Conservation (phyloP, 2,797 vertebrate genomes). For the Sparus aurata region DNA sequence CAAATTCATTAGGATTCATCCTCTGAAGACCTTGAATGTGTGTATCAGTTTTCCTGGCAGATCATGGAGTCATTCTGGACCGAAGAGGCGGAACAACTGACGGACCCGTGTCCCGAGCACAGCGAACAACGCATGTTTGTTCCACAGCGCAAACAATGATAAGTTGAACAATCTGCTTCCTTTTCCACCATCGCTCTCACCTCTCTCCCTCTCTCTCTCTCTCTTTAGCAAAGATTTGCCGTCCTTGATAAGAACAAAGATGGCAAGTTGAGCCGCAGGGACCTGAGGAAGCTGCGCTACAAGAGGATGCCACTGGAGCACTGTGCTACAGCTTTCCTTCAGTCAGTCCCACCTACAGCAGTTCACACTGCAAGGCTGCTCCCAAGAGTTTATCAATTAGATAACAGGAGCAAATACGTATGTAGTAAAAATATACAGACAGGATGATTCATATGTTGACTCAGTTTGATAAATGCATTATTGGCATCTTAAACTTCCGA, state of each 20-base stretch:
- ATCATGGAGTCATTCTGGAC: neutral
- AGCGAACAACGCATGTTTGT: neutral
- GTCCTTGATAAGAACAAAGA: conserved; percentile 79
- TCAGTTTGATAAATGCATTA: neutral
- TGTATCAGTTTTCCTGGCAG: neutral
- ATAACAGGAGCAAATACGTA: neutral
- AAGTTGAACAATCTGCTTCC: neutral
- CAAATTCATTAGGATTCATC: neutral
- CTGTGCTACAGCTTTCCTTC: conserved; percentile 71
- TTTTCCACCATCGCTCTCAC: neutral
- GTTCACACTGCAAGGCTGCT: neutral
- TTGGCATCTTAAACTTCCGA: neutral
- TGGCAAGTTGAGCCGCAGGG: conserved; percentile 75
- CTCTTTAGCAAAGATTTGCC: conserved; percentile 66
- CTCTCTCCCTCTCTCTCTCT: conserved; percentile 1
- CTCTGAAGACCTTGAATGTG: neutral
- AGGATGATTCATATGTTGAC: neutral
- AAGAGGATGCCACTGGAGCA: conserved; percentile 80
- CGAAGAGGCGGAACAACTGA: no score
- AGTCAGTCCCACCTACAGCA: conserved; percentile 61
- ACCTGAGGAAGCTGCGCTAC: conserved; percentile 80
- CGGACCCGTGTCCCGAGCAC: neutral
- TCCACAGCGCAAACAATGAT: neutral
- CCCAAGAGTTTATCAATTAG: neutral
- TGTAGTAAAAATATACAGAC: neutral